phyloP scores from a whole-genome alignment of 2,113 vertebrate genomes.

The Zapus hudsonius region DNA sequence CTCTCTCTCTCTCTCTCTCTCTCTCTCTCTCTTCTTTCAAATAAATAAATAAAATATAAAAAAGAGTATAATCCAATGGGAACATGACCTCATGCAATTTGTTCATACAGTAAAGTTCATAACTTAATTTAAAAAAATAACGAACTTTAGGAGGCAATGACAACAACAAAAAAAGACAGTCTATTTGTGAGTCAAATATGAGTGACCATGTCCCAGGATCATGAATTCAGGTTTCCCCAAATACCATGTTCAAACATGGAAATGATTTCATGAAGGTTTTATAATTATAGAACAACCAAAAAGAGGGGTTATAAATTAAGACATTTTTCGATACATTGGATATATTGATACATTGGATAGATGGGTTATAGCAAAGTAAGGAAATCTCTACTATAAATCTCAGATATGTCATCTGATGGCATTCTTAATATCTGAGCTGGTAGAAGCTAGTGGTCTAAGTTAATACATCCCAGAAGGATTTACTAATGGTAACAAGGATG shows the following conservation, averaged over 20 bases:
- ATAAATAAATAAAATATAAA: too few relatives aligned
- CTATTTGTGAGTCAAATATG: background rate
- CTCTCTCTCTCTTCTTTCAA: too few relatives aligned
- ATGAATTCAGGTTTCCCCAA: background rate
- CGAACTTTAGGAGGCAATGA: too few relatives aligned
- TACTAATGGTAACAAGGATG: background rate
- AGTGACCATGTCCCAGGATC: background rate
- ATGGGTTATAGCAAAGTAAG: background rate
- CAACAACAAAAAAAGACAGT: background rate
- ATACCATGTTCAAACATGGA: background rate
- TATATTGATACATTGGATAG: background rate
- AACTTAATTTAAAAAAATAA: too few relatives aligned
- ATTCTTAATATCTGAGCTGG: background rate
- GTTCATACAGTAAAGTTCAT: too few relatives aligned
- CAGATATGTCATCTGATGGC: background rate
- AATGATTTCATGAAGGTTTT: background rate
- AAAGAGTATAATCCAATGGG: too few relatives aligned
- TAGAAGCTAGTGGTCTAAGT: background rate
- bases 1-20: too few relatives aligned
- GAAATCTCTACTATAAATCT: background rate
- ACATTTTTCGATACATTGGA: background rate
- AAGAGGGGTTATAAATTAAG: background rate
- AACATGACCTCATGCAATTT: too few relatives aligned
- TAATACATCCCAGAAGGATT: background rate
- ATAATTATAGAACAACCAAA: background rate